Evolutionary conservation across 2,113 vertebrate genomes (phyloP).

Genomic region (Leptosomus discolor): DNA sequence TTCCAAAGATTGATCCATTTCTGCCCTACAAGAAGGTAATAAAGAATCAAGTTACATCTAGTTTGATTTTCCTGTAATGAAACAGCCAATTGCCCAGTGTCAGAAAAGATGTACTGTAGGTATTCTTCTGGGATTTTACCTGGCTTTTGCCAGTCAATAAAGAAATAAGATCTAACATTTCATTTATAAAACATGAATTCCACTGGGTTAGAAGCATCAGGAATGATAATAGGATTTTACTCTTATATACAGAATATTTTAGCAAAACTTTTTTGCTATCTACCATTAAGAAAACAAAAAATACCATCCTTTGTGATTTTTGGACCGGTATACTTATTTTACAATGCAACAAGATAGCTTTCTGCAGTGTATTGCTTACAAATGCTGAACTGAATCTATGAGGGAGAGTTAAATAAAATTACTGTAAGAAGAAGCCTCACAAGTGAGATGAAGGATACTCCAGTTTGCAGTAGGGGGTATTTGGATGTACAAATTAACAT

Average conservation of each 20-base stretch:
- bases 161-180: conserved; percentile 57
- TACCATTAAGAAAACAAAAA: background rate
- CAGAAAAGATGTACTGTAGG: conserved; percentile 53
- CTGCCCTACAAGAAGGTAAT: conserved; percentile 16
- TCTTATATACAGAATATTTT: conserved; percentile 10
- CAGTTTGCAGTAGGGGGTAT: background rate
- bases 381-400: background rate
- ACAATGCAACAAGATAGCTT: background rate
- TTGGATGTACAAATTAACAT: background rate
- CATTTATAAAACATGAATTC: conserved; percentile 65
- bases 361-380: background rate
- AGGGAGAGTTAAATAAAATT: background rate
- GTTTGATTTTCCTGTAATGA: conserved; percentile 53
- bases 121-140: conserved; percentile 51
- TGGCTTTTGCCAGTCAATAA: conserved; percentile 62
- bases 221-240: conserved; percentile 15
- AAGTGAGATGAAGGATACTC: background rate
- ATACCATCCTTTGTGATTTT: background rate
- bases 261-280: background rate
- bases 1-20: conserved; percentile 26
- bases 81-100: conserved; percentile 56
- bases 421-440: background rate
- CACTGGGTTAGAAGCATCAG: conserved; percentile 25
- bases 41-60: conserved; percentile 46
- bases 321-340: background rate